phyloP scores from a whole-genome alignment of 2,888 invertebrate genomes.

The Tipula unca region DNA sequence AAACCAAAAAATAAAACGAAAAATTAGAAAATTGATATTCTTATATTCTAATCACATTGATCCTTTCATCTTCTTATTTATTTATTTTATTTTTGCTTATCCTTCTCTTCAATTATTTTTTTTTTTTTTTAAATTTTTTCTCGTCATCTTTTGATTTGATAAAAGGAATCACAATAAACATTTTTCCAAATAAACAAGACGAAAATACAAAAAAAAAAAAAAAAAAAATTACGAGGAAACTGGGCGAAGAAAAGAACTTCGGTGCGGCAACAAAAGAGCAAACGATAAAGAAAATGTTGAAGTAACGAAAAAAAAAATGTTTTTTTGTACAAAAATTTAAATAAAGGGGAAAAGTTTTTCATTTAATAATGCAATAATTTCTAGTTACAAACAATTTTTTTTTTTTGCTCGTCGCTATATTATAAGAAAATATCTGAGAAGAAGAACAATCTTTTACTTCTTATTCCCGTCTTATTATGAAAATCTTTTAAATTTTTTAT shows the following conservation, averaged over 20 bases:
- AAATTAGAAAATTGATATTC: neutral
- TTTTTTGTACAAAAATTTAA: neutral
- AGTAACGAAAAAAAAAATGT: neutral
- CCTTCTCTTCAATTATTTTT: neutral
- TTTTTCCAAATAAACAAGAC: neutral
- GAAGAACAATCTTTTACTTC: neutral
- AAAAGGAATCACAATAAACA: slow-evolving; percentile 14
- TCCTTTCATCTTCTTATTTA: slow-evolving; percentile 4
- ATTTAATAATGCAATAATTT: slow-evolving; percentile 14
- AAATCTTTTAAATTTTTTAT: neutral
- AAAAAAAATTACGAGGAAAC: neutral
- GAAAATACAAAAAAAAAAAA: no score
- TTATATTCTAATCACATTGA: slow-evolving; percentile 14
- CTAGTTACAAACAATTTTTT: neutral
- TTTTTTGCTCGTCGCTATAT: neutral
- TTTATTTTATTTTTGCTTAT: neutral
- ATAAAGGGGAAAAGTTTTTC: slow-evolving; percentile 14
- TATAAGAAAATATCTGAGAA: neutral
- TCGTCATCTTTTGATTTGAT: neutral
- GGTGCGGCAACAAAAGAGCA: neutral
- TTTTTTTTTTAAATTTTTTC: neutral
- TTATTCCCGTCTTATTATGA: neutral
- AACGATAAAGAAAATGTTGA: neutral
- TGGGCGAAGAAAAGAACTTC: neutral
- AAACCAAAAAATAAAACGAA: neutral